These are phyloP conservation scores for Alentia gelatinosa DNA, from an alignment of 2,888 invertebrate genomes.

Conservation along the genomic window DNA sequence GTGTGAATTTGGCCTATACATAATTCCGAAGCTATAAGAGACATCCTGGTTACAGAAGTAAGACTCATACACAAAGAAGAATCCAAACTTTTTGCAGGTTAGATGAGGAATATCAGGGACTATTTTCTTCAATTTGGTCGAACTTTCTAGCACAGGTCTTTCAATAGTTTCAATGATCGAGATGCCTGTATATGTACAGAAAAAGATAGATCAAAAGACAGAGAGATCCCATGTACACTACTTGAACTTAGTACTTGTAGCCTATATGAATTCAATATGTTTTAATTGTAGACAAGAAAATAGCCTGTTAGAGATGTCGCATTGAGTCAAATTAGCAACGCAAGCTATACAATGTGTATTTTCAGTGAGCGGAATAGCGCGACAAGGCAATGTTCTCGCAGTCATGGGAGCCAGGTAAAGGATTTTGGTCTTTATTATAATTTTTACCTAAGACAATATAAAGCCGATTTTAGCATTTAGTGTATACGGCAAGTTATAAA, in stretches of 20 bases:
- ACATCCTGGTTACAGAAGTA: no score
- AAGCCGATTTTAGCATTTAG: background rate
- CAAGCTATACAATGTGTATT: background rate
- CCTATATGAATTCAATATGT: background rate
- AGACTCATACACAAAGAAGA: no score
- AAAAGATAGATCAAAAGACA: no score
- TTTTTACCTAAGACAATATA: background rate
- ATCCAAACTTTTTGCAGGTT: no score
- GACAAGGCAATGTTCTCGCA: constrained; percentile 76
- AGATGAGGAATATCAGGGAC: no score
- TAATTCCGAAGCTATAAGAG: no score
- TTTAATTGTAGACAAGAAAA: background rate
- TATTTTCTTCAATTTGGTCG: no score
- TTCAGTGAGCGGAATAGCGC: constrained; percentile 75
- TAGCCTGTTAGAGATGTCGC: background rate
- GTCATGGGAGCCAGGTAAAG: constrained; percentile 78
- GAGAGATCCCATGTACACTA: no score
- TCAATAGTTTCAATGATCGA: no score
- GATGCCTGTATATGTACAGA: no score
- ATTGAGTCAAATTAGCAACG: background rate
- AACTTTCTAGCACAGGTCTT: no score
- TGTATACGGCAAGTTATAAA: background rate
- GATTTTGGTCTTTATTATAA: background rate
- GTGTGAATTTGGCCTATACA: no score
- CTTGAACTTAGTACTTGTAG: background rate